A percentile compares a stretch with the other conserved stretches of the same genome.
Conservation (phyloP, 1,140 invertebrate genomes). For the Spodoptera frugiperda region DNA sequence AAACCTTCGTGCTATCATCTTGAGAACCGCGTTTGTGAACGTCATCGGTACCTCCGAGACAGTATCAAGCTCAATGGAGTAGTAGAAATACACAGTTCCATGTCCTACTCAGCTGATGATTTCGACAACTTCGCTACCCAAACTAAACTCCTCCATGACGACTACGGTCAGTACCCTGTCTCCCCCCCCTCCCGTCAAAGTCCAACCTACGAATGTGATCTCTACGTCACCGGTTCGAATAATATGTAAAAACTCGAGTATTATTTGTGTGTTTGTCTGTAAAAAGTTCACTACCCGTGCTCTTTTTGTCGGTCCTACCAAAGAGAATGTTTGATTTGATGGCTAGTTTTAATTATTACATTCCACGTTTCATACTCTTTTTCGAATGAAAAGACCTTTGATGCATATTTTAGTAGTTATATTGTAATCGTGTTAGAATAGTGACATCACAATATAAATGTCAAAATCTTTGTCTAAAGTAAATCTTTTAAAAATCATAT, state of each 20-base stretch:
- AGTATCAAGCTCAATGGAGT: conserved; percentile 71
- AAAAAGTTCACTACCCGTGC: neutral
- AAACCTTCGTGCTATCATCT: conserved; percentile 66
- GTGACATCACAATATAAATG: conserved; percentile 42
- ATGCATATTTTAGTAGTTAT: conserved; percentile 37
- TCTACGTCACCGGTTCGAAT: conserved; percentile 25
- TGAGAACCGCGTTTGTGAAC: conserved; percentile 69
- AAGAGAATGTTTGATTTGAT: conserved; percentile 60
- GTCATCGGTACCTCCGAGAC: conserved; percentile 64
- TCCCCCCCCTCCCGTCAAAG: conserved; percentile 74
- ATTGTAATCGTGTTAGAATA: conserved; percentile 32
- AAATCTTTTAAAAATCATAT: conserved; percentile 10
- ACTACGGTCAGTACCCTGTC: conserved; percentile 66
- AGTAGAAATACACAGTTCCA: conserved; percentile 70
- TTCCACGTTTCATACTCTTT: conserved; percentile 46
- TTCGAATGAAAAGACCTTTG: conserved; percentile 30
- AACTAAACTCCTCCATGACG: conserved; percentile 69
- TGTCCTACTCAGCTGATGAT: conserved; percentile 79
- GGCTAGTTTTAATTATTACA: conserved; percentile 44
- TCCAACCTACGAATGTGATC: conserved; percentile 52
- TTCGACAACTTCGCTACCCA: conserved; percentile 78
- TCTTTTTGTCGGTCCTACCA: conserved; percentile 61
- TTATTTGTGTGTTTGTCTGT: conserved; percentile 40
- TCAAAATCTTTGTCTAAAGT: conserved; percentile 33
- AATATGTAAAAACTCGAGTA: conserved; percentile 38